These are phyloP conservation scores for Frankliniella fusca DNA, from an alignment of 2,888 invertebrate species.

Conservation along the genomic window DNA sequence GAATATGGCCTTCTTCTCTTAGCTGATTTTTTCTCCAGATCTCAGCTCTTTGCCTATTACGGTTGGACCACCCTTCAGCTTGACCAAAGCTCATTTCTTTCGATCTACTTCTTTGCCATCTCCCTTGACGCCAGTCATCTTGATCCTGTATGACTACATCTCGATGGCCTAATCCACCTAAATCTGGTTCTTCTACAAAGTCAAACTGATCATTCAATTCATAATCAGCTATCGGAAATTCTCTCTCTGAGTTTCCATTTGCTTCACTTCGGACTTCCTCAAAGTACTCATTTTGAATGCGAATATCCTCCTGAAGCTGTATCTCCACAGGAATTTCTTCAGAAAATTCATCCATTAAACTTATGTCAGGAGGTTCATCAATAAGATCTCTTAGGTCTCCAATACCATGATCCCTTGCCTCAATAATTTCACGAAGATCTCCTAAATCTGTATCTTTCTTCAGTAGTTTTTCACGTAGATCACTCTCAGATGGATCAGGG, in stretches of 20 bases:
- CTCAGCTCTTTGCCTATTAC: background rate
- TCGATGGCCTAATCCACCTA: background rate
- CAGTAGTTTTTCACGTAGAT: background rate
- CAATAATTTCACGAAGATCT: background rate
- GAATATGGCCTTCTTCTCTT: too few relatives aligned
- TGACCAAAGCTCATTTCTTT: background rate
- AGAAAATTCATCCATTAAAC: slow-evolving; percentile 10
- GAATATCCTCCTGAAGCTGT: background rate
- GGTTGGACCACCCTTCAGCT: background rate
- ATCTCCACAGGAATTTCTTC: background rate
- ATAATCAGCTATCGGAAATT: background rate
- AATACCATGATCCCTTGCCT: background rate
- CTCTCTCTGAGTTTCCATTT: background rate
- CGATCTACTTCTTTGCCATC: background rate
- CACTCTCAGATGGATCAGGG: background rate
- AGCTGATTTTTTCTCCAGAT: background rate
- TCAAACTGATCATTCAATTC: background rate
- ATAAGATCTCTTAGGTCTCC: background rate
- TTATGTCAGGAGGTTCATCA: background rate
- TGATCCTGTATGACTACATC: background rate
- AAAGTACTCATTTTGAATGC: background rate
- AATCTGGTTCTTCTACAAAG: background rate
- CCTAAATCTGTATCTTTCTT: background rate
- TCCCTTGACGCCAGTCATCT: background rate
- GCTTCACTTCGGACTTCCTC: background rate